phyloP scores from a whole-genome alignment of 2,797 vertebrate species.

The Philypnodon macrostomus region DNA sequence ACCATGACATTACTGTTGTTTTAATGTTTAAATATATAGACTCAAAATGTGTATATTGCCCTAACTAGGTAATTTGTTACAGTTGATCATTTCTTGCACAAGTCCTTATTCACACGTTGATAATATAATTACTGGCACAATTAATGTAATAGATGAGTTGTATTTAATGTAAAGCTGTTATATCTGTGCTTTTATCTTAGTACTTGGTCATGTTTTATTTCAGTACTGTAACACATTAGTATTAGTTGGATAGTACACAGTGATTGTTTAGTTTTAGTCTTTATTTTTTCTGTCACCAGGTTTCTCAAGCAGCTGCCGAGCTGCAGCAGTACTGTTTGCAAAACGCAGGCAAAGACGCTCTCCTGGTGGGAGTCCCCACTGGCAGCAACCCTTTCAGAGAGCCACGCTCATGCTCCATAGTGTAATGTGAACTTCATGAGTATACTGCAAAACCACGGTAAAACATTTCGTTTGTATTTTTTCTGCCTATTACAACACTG shows the following conservation, averaged over 20 bases:
- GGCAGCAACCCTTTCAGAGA: constrained; percentile 97
- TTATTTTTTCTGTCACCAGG: constrained; percentile 63
- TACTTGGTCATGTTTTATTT: no score
- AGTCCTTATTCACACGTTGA: background rate
- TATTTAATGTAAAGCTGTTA: no score
- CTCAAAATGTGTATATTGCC: no score
- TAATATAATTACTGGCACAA: no score
- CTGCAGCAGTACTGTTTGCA: constrained; percentile 95
- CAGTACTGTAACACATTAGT: background rate
- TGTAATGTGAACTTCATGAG: constrained; percentile 75
- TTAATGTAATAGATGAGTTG: no score
- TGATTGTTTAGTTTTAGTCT: background rate
- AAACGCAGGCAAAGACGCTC: constrained; percentile 91
- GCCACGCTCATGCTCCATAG: constrained; percentile 86
- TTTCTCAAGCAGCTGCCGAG: constrained; percentile 95
- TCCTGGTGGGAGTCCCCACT: constrained; percentile 88
- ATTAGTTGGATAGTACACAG: background rate
- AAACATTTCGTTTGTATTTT: background rate
- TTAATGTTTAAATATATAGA: background rate
- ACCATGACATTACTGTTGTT: background rate
- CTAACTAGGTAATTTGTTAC: no score
- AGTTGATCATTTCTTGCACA: background rate
- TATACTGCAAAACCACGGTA: constrained; percentile 3
- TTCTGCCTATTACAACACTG: background rate
- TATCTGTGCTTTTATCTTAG: no score